Conservation (phyloP, 2,113 vertebrate species). For the Eonycteris spelaea region DNA sequence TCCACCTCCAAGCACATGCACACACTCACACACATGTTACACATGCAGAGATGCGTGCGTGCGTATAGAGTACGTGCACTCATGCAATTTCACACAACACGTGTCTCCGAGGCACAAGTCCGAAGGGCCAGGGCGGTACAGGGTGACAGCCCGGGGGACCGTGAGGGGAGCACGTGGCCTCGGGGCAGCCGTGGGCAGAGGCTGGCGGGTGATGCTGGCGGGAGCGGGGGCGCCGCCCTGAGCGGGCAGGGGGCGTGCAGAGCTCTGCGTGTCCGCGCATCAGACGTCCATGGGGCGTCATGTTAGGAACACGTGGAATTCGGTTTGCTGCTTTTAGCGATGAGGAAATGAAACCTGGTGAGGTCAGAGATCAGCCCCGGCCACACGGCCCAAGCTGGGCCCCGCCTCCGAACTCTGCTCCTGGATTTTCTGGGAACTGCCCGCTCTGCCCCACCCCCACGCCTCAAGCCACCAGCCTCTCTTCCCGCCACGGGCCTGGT, state of each 20-base stretch:
- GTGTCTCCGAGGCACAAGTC: too few relatives aligned
- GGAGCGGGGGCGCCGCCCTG: fast-evolving
- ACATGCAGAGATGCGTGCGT: neutral
- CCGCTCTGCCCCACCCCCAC: neutral
- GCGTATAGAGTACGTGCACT: fast-evolving
- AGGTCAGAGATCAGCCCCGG: neutral
- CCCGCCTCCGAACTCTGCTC: neutral
- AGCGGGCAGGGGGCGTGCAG: neutral
- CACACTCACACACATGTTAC: too few relatives aligned
- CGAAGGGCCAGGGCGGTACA: neutral
- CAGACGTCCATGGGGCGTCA: neutral
- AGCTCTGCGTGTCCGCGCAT: neutral
- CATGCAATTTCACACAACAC: neutral
- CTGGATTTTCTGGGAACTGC: neutral
- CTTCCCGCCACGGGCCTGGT: too few relatives aligned
- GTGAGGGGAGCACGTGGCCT: too few relatives aligned
- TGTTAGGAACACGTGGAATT: neutral
- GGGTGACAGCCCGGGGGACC: too few relatives aligned
- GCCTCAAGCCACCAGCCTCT: neutral
- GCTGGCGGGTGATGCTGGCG: neutral
- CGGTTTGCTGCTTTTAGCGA: neutral
- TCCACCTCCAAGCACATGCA: too few relatives aligned
- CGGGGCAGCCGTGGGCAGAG: neutral
- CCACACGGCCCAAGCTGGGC: neutral
- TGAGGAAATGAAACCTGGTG: neutral